phyloP scores from a whole-genome alignment of 1,140 invertebrate genomes.

The Pectinophora gossypiella region DNA sequence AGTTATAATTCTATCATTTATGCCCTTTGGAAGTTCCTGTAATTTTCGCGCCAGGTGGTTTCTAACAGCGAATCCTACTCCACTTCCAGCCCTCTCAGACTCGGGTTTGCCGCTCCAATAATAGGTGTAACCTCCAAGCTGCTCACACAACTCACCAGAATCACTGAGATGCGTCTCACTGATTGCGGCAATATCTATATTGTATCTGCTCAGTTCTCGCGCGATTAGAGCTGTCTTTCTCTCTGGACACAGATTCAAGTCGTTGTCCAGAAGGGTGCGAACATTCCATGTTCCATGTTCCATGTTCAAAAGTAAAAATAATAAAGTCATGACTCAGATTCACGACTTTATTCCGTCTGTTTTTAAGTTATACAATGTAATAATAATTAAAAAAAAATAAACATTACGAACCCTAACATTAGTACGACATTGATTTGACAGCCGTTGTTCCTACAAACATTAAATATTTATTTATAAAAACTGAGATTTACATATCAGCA shows the following conservation, averaged over 20 bases:
- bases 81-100: conserved; percentile 9
- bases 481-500: too few relatives aligned
- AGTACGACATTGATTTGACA: too few relatives aligned
- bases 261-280: conserved; percentile 15
- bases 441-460: too few relatives aligned
- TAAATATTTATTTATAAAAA: too few relatives aligned
- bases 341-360: too few relatives aligned
- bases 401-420: too few relatives aligned
- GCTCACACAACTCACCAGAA: conserved; percentile 15
- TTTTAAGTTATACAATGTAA: too few relatives aligned
- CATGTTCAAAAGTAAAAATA: too few relatives aligned
- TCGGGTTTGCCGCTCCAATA: conserved; percentile 17
- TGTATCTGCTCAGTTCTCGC: conserved; percentile 18
- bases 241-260: conserved; percentile 16
- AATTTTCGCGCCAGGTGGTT: conserved; percentile 8
- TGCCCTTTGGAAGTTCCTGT: conserved; percentile 8
- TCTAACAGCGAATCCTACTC: conserved; percentile 19
- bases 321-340: too few relatives aligned
- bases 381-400: too few relatives aligned
- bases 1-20: conserved; percentile 10
- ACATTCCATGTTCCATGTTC: too few relatives aligned
- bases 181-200: too few relatives aligned
- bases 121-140: conserved; percentile 18
- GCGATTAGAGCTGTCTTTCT: conserved; percentile 24
- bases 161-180: conserved; percentile 21